Evolutionary conservation across 1,140 invertebrate genomes (phyloP).

Genomic region (Pogonus chalceus): DNA sequence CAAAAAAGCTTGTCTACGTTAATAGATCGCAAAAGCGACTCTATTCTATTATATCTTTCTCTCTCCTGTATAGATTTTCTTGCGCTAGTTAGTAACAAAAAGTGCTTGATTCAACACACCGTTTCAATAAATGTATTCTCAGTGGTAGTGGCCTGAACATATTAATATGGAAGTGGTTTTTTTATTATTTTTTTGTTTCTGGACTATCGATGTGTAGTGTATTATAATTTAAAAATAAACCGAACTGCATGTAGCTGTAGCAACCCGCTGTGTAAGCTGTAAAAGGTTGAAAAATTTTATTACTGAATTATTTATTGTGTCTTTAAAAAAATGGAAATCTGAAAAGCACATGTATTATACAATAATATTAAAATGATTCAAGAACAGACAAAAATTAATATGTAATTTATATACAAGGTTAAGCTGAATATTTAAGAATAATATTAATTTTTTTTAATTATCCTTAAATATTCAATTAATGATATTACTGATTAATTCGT

Average conservation of each 20-base stretch:
- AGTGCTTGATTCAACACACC: background rate
- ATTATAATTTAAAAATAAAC: background rate
- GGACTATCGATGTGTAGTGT: constrained; percentile 4
- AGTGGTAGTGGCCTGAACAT: constrained; percentile 7
- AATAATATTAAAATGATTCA: no score
- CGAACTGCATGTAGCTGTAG: background rate
- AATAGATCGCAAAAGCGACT: no score
- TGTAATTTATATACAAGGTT: no score
- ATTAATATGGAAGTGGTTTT: constrained; percentile 2
- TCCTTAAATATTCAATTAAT: no score
- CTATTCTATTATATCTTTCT: no score
- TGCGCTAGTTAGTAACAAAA: background rate
- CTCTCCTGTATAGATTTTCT: background rate
- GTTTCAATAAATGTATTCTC: background rate
- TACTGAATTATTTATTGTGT: background rate
- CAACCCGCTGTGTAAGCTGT: background rate
- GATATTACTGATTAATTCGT: no score
- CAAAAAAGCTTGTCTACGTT: no score
- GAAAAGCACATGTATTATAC: constrained; percentile 4
- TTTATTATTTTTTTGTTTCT: no score
- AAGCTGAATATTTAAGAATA: no score
- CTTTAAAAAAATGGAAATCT: background rate
- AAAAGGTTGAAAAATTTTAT: background rate
- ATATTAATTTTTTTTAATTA: no score
- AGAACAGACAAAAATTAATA: no score